phyloP scores from a whole-genome alignment of 2,888 invertebrate species.

The Cynaeus angustus region DNA sequence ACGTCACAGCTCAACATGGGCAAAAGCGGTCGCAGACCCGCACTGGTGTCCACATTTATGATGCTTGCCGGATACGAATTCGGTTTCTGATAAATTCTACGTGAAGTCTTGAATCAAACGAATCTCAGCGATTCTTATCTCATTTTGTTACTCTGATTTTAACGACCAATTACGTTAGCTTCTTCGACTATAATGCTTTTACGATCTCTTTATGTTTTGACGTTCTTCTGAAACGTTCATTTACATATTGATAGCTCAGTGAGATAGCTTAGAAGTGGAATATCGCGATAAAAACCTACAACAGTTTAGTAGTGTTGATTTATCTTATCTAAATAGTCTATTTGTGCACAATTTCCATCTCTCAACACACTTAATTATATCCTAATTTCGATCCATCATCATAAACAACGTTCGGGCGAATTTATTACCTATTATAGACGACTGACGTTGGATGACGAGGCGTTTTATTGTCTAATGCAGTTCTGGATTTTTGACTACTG shows the following conservation, averaged over 20 bases:
- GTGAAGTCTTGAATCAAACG: slow-evolving; percentile 26
- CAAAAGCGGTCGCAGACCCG: slow-evolving; percentile 25
- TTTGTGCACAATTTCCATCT: slow-evolving; percentile 29
- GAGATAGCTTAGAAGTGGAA: slow-evolving; percentile 31
- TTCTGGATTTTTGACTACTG: slow-evolving; percentile 14
- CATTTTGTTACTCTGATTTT: slow-evolving; percentile 39
- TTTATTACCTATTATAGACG: slow-evolving; percentile 19
- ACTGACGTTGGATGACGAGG: slow-evolving; percentile 8
- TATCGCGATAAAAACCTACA: slow-evolving; percentile 18
- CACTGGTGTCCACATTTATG: slow-evolving; percentile 12
- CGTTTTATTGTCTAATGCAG: slow-evolving; percentile 7
- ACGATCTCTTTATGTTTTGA: slow-evolving; percentile 42
- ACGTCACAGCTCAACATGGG: background rate
- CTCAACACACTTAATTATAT: slow-evolving; percentile 25
- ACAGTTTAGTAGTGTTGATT: slow-evolving; percentile 10
- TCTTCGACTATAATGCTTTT: slow-evolving; percentile 35
- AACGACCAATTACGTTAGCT: slow-evolving; percentile 44
- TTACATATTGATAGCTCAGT: slow-evolving; percentile 38
- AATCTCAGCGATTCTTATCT: slow-evolving; percentile 26
- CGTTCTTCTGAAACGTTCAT: slow-evolving; percentile 38
- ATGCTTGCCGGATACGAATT: slow-evolving; percentile 28
- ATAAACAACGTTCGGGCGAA: slow-evolving; percentile 20
- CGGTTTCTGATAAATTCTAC: slow-evolving; percentile 24
- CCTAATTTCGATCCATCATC: slow-evolving; percentile 35
- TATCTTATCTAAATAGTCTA: slow-evolving; percentile 37